Base-by-base conservation (phyloP, 2,888 invertebrate genomes). In the Tanytarsus gracilentus region DNA sequence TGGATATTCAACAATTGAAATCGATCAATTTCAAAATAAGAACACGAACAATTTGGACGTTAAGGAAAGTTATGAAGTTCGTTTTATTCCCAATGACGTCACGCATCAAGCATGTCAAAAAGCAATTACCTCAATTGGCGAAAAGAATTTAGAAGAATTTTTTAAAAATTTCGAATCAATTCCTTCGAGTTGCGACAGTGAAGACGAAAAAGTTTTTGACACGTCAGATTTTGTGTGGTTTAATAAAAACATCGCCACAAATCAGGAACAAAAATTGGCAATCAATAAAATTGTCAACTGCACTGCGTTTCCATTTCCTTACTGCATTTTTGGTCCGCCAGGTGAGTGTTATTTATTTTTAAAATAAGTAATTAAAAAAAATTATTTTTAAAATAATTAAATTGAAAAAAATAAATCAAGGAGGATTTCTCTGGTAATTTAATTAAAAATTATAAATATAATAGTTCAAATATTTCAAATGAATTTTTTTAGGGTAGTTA, bases 291-390 rank as follows among this genome's bases (percentile, higher is more conserved):
- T 88, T 51, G 67, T 85, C 7, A 75, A 78, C 16, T 81, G 80
- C 7, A 77, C 82, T 1, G 78, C 80, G 1, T 76, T 79, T 4
- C 78, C 78, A 1, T 79, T 79, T 1, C 92, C 93, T 0, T 93
- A 89, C 67, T 79, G 92, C 30, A 77, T 94, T 44, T 91, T 85
- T 72, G 93, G 93, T 2, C 93, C 93, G 33, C 92, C 93, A 51
- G 93, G 91, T 30, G 9, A 30, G n/a, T n/a, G n/a, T n/a, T n/a
- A n/a, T n/a, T n/a, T n/a, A n/a, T n/a, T n/a, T n/a, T n/a, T n/a
- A n/a, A n/a, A n/a, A n/a, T n/a, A n/a, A n/a, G n/a, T n/a, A n/a
- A n/a, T n/a, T n/a, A n/a, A n/a, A n/a, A n/a, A n/a, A n/a, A n/a
- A n/a, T n/a, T n/a, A n/a, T n/a, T n/a, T n/a, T n/a, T n/a, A n/a